Conservation (phyloP, 2,888 invertebrate genomes). For the Drosophila merina region DNA sequence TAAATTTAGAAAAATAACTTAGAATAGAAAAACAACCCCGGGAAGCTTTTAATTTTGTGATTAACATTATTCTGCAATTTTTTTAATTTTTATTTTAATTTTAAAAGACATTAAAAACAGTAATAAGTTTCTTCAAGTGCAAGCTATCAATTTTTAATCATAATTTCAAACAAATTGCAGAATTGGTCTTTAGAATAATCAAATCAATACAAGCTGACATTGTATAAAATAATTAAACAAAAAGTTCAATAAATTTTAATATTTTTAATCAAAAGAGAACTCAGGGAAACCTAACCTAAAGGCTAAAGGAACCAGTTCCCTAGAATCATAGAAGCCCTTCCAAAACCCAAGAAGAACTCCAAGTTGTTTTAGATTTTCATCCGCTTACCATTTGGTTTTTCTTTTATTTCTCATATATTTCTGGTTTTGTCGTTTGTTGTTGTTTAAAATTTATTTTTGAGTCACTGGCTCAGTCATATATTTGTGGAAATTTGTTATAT, state of each 20-base stretch:
- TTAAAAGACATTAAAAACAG: too few species aligned
- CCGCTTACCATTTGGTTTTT: constrained; percentile 20
- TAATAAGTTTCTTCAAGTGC: not conserved
- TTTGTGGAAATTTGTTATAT: constrained; percentile 61
- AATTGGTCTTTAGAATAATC: not conserved
- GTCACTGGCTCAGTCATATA: constrained; percentile 83
- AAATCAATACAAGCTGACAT: not conserved
- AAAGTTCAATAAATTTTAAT: too few species aligned
- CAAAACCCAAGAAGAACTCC: not conserved
- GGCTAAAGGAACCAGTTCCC: too few species aligned
- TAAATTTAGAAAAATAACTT: too few species aligned
- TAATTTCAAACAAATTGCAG: not conserved
- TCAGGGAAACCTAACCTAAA: too few species aligned
- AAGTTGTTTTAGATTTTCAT: not conserved
- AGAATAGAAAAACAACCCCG: too few species aligned
- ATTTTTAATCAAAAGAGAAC: too few species aligned
- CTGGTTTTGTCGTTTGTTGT: constrained; percentile 51
- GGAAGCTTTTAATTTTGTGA: too few species aligned
- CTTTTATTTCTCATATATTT: constrained; percentile 49
- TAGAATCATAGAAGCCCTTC: too few species aligned
- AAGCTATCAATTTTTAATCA: not conserved
- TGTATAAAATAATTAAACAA: not conserved
- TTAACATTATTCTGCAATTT: too few species aligned
- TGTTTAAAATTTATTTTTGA: constrained; percentile 79
- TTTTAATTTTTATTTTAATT: too few species aligned